phyloP scores from a whole-genome alignment of 2,888 invertebrate genomes.

The Hyppa rectilinea region DNA sequence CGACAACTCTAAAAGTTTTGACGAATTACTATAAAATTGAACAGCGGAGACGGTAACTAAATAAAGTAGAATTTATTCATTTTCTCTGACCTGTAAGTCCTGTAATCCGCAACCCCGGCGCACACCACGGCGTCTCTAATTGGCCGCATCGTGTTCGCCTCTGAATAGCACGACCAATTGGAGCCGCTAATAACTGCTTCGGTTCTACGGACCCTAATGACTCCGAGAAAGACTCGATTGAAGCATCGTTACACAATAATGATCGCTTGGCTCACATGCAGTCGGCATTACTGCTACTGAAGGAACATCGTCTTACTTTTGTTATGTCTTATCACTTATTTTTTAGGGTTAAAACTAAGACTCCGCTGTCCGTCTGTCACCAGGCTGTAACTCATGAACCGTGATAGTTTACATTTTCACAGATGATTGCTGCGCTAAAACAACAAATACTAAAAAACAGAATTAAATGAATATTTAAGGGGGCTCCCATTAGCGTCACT shows the following conservation, averaged over 20 bases:
- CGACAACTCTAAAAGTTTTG: not conserved
- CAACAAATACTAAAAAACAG: no score
- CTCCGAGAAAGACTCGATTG: not conserved
- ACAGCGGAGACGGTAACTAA: not conserved
- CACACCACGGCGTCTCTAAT: not conserved
- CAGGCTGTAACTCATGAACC: no score
- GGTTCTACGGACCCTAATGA: not conserved
- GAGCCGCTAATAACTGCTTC: not conserved
- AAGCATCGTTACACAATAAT: not conserved
- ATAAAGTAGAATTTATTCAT: not conserved
- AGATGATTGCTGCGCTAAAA: no score
- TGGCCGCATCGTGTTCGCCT: not conserved
- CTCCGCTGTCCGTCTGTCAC: no score
- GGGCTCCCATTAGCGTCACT: no score
- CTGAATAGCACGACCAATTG: not conserved
- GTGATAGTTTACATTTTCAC: no score
- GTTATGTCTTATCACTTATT: no score
- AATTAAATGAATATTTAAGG: no score
- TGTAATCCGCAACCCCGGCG: not conserved
- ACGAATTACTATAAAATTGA: slow-evolving; percentile 1
- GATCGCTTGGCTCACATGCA: not conserved
- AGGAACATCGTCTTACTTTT: no score
- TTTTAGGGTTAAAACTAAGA: no score
- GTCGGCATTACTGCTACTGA: not conserved
- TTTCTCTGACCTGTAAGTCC: not conserved